Percentiles rank a stretch among this genome's conserved stretches.
Conservation (phyloP, 2,797 vertebrate species). For the Alcedo quadribrachys region DNA sequence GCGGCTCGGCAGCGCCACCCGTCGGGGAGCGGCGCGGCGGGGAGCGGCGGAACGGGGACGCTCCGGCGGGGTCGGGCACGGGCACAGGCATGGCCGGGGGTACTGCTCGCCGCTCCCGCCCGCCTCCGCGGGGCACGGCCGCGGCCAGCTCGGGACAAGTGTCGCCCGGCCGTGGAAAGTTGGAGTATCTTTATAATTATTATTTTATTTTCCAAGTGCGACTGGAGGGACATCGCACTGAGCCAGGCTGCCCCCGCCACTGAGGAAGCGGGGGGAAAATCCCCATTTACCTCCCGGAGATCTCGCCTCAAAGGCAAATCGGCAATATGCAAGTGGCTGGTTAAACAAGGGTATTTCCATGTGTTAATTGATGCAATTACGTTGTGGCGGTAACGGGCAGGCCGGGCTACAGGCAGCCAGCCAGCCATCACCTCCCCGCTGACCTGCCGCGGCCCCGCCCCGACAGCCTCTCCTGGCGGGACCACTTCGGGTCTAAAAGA, state of each 20-base stretch:
- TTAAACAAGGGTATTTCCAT: constrained; percentile 88
- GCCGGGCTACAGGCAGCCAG: constrained; percentile 82
- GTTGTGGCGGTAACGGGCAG: constrained; percentile 82
- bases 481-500: constrained; percentile 74
- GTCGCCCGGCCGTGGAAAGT: background rate
- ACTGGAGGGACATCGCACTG: background rate
- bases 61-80: background rate
- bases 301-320: constrained; percentile 82
- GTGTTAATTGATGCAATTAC: constrained; percentile 94
- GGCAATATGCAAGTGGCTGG: constrained; percentile 79
- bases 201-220: background rate
- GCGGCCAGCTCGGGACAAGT: too few species aligned
- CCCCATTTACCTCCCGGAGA: constrained; percentile 32
- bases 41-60: background rate
- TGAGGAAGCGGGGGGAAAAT: background rate
- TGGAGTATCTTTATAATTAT: too few species aligned
- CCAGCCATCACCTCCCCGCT: constrained; percentile 86
- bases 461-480: constrained; percentile 70
- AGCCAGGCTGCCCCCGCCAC: background rate
- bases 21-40: constrained; percentile 80
- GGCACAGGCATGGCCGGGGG: background rate
- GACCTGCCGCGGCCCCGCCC: constrained; percentile 80
- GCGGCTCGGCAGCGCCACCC: constrained; percentile 94
- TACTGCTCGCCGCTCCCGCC: background rate
- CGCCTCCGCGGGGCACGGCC: background rate